These are phyloP conservation scores for Papilio demoleus DNA, from an alignment of 2,888 invertebrate genomes.

Conservation along the genomic window DNA sequence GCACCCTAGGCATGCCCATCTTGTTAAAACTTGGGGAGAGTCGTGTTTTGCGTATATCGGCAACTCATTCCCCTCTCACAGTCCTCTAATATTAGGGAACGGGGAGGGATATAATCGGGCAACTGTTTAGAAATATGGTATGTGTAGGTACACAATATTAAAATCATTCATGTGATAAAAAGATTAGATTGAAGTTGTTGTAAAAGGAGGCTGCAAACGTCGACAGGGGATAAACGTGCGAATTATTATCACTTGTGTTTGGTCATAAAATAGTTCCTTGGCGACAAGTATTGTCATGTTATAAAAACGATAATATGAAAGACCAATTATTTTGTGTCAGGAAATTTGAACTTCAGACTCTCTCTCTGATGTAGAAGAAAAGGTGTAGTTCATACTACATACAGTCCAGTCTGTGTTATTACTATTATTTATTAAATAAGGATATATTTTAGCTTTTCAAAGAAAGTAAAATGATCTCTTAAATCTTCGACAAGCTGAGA, in stretches of 20 bases:
- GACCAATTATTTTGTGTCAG: no score
- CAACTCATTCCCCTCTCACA: slow-evolving; percentile 35
- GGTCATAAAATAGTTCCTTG: neutral
- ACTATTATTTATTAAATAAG: neutral
- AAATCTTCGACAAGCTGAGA: neutral
- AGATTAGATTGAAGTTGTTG: slow-evolving; percentile 23
- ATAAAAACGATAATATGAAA: no score
- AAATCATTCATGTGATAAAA: slow-evolving; percentile 37
- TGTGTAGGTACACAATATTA: slow-evolving; percentile 26
- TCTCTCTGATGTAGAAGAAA: no score
- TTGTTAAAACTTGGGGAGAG: slow-evolving; percentile 35
- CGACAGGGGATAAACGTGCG: neutral
- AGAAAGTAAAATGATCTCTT: neutral
- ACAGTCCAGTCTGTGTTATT: neutral
- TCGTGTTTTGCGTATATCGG: slow-evolving; percentile 30
- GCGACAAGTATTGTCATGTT: neutral
- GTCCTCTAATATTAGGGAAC: slow-evolving; percentile 21
- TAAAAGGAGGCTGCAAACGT: no score
- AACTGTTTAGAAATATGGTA: slow-evolving; percentile 39
- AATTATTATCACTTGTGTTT: neutral
- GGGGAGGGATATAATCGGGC: slow-evolving; percentile 22
- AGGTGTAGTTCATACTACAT: no score
- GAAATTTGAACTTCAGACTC: no score
- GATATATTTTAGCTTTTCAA: neutral
- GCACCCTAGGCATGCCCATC: slow-evolving; percentile 15